These are phyloP conservation scores for Lasioglossum marginatum DNA, from an alignment of 2,888 invertebrate species.

Conservation along the genomic window DNA sequence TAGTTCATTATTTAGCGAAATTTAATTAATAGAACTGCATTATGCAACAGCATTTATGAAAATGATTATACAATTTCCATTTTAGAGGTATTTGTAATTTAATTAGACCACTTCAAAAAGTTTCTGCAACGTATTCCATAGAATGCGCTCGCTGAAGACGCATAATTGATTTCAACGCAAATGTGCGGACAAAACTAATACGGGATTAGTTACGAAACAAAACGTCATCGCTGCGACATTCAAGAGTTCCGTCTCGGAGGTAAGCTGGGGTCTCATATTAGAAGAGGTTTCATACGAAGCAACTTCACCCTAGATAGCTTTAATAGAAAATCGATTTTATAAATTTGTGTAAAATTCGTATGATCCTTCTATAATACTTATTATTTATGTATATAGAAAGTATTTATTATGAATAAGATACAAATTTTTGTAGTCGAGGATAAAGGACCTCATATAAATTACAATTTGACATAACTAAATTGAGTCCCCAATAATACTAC, in stretches of 20 bases:
- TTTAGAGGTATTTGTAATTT: neutral
- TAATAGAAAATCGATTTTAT: too few species aligned
- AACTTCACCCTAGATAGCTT: neutral
- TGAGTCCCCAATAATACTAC: neutral
- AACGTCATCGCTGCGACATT: neutral
- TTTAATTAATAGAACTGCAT: neutral
- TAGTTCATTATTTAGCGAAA: neutral
- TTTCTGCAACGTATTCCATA: neutral
- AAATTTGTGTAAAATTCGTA: neutral
- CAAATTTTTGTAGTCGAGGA: neutral
- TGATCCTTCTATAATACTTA: neutral
- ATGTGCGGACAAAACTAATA: neutral
- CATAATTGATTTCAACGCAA: neutral
- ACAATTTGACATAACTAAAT: neutral
- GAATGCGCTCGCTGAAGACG: neutral
- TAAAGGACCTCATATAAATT: neutral
- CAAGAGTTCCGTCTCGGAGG: neutral
- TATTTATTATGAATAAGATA: neutral
- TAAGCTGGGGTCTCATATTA: neutral
- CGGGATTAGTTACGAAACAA: neutral
- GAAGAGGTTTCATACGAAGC: neutral
- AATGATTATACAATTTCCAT: neutral
- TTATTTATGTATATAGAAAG: too few species aligned
- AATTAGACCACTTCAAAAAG: neutral
- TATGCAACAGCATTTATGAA: neutral